Percentiles rank a stretch among this genome's conserved stretches.
Evolutionary conservation across 1,140 invertebrate genomes (phyloP).

Genomic region (Ganaspis sp.): DNA sequence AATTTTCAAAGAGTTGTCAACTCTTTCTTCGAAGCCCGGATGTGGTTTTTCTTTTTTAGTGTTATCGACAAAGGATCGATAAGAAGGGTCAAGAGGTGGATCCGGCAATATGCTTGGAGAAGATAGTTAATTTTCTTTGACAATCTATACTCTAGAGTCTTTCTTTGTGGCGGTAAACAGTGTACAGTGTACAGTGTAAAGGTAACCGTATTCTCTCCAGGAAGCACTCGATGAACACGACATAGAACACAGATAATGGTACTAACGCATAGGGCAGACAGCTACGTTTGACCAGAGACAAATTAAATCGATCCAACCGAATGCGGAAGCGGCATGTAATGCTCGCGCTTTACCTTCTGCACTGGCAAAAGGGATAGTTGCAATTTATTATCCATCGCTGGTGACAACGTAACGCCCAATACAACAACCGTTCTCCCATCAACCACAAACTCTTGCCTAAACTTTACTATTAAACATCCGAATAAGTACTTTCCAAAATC

Average conservation of each 20-base stretch:
- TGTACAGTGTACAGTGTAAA: not conserved
- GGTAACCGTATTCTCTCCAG: constrained; percentile 12
- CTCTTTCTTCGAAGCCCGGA: not conserved
- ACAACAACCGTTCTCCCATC: constrained; percentile 35
- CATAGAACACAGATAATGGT: constrained; percentile 20
- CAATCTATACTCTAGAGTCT: not conserved
- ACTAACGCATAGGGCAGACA: constrained; percentile 14
- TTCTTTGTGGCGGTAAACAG: not conserved
- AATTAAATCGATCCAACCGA: constrained; percentile 61
- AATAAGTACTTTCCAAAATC: too few species aligned
- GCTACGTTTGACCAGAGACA: constrained; percentile 51
- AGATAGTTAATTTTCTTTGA: constrained; percentile 5
- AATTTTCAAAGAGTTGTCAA: constrained; percentile 11
- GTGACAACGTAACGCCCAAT: constrained; percentile 43
- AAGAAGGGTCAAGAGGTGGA: not conserved
- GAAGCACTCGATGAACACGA: constrained; percentile 15
- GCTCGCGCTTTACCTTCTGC: constrained; percentile 54
- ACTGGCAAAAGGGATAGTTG: constrained; percentile 45
- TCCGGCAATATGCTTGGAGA: not conserved
- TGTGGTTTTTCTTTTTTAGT: not conserved
- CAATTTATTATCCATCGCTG: constrained; percentile 62
- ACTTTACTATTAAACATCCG: too few species aligned
- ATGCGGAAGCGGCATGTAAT: constrained; percentile 52
- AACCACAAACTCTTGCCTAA: constrained; percentile 3
- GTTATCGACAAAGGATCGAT: not conserved